Base-by-base conservation (phyloP, 2,888 invertebrate species). In the Glyphotaelius pellucidus region DNA sequence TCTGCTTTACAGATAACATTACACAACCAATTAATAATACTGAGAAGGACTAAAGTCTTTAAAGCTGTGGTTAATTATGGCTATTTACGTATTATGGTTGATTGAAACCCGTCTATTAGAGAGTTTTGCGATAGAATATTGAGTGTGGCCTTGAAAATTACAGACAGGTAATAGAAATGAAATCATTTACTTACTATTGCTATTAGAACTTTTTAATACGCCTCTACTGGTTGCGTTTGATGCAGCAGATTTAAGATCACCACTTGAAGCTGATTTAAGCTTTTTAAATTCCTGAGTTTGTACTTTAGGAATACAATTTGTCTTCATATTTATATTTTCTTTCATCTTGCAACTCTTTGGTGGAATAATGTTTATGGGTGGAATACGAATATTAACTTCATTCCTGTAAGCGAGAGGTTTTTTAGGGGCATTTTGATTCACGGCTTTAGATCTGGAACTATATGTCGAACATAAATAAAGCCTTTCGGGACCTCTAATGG, bases 401-500 rank as follows among this genome's bases (percentile, higher is more conserved):
- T 47, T 67, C 14, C 89, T 67, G 80, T 79, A 84, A 30, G 92
- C 30, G 3, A 92, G 90, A 25, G 90, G 90, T 89, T 83, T 90
- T 32, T 90, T 89, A 31, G 67, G 5, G 38, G 38, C 84, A 31
- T 15, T 88, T 84, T 89, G 42, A 89, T 94, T 94, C 25, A 94
- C 94, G 14, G 93, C 94, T 94, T 94, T 95, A 1, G 96, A 95
- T 92, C 95, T 95, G 5, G 96, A 96, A 80, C 95, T 95, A 94
- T 96, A 95, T 92, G 96, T 96, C 92, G 95, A 96, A 9, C 95
- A 96, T 94, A 95, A 96, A 91, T 96, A 95, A 31, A 96, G 94
- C 93, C 96, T 94, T 93, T 96, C 96, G 15, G 95, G 95, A 2
- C 96, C 95, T 90, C 94, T 94, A 9, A 93, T 47, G 80, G 95